A percentile compares a stretch with the other conserved stretches of the same genome.
These are phyloP conservation scores for Orthonyx spaldingii DNA, from an alignment of 2,113 vertebrate genomes.

Conservation along the genomic window DNA sequence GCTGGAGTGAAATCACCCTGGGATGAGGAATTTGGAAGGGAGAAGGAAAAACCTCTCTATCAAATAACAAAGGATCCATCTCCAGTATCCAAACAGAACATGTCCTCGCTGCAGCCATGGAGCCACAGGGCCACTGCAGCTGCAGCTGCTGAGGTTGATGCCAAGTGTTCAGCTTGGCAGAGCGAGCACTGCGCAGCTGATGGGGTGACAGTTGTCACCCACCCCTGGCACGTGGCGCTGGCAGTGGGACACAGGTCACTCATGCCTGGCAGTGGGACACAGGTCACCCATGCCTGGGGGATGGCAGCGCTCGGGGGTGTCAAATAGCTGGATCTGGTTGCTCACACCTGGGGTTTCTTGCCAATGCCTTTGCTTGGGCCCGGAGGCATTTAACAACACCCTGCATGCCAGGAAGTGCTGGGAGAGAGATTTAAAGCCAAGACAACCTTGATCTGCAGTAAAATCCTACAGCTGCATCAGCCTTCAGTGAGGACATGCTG, in stretches of 20 bases:
- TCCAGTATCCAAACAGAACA: background rate
- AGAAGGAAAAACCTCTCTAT: background rate
- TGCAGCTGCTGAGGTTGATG: background rate
- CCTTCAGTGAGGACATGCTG: background rate
- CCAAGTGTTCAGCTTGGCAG: background rate
- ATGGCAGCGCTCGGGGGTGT: background rate
- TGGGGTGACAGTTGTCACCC: background rate
- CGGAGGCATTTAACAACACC: background rate
- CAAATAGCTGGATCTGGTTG: background rate
- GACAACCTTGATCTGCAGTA: accelerated
- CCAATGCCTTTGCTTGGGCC: background rate
- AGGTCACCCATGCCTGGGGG: background rate
- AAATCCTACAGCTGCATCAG: background rate
- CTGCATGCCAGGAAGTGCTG: accelerated
- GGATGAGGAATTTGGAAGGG: background rate
- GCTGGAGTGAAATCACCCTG: background rate
- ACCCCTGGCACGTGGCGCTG: accelerated
- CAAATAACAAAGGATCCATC: background rate
- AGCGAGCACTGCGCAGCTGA: background rate
- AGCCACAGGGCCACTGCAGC: background rate
- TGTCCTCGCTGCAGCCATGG: background rate
- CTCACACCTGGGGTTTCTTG: background rate
- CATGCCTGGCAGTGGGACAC: background rate
- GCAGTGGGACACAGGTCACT: background rate
- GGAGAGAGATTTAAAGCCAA: background rate